phyloP scores from a whole-genome alignment of 2,797 vertebrate species.

The Pangasius larnaudii region DNA sequence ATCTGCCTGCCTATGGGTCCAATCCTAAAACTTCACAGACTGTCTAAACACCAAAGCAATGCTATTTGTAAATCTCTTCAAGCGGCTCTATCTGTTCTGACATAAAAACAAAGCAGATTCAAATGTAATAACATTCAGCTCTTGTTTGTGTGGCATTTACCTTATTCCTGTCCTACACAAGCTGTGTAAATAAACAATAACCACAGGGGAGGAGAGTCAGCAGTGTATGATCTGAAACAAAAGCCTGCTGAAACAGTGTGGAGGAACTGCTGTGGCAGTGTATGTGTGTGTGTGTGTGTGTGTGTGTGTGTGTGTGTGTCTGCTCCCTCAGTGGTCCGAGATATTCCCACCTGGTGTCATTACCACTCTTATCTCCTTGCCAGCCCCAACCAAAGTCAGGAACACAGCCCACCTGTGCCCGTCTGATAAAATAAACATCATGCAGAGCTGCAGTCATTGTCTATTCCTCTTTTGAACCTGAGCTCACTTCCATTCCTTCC shows the following conservation, averaged over 20 bases:
- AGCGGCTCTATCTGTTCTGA: constrained; percentile 30
- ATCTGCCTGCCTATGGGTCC: background rate
- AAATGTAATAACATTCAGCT: constrained; percentile 56
- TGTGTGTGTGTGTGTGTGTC: constrained; percentile 55
- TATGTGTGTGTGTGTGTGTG: constrained; percentile 39
- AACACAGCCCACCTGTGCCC: constrained; percentile 70
- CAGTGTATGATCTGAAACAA: constrained; percentile 73
- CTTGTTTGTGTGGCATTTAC: constrained; percentile 60
- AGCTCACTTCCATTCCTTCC: constrained; percentile 49
- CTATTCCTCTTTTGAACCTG: constrained; percentile 44
- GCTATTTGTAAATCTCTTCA: constrained; percentile 41
- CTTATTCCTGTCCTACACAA: constrained; percentile 65
- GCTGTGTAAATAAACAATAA: constrained; percentile 70
- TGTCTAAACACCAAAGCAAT: constrained; percentile 15
- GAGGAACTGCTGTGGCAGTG: constrained; percentile 9
- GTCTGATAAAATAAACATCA: constrained; percentile 76
- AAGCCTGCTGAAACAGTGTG: constrained; percentile 58
- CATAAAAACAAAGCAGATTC: constrained; percentile 40
- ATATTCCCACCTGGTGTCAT: constrained; percentile 74
- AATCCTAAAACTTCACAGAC: constrained; percentile 9
- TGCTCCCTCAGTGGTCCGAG: constrained; percentile 62
- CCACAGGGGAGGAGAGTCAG: constrained; percentile 69
- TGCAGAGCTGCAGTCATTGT: constrained; percentile 60
- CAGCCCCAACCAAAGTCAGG: constrained; percentile 60
- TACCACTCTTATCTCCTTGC: constrained; percentile 72